Base-by-base conservation (phyloP, 2,888 invertebrate genomes). In the Syrista parreyssii region DNA sequence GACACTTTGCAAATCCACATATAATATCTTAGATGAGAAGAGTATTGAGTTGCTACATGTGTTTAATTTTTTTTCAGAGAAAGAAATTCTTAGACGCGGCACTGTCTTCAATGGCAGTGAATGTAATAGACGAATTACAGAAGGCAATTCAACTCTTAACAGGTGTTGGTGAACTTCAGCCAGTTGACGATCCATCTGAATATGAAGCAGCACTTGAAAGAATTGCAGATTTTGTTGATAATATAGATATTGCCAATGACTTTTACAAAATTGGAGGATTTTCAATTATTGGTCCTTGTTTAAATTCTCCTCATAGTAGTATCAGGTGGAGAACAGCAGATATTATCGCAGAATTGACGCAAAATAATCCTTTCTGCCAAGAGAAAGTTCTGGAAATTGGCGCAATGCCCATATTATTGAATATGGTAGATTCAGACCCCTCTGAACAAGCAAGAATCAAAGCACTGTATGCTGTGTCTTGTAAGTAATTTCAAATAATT, bases 341-440 rank as follows among this genome's bases (percentile, higher is more conserved):
- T 36, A 91, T 97, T 23, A 92, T 98, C 3, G 97, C 96, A 0
- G 96, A 95, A 85, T 90, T 97, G 78, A 95, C 96, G 68, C 98
- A 98, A 91, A 97, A 98, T 92, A 98, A 98, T 92, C 94, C 95
- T 0, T 95, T 94, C 88, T 97, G 97, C 85, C 98, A 98, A 90
- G 91, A 94, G 35, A 92, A 93, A 71, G 94, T 95, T n/a, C 84
- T 96, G 9, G 94, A 95, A 80, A 92, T 93, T 74, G 94, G 94
- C 0, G 91, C 96, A 12, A 91, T 98, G 72, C 94, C 94, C 0
- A 92, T 93, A 12, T 90, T 98, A 30, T 90, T 96, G 78, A 90
- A 95, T 15, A 93, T 94, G 83, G 92, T 91, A 12, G 93, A 93
- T 80, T 89, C 92, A 0, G 95, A 96, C 87, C 88, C 91, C 0